phyloP scores from a whole-genome alignment of 2,888 invertebrate genomes.

The Lycocerus yunnanus region DNA sequence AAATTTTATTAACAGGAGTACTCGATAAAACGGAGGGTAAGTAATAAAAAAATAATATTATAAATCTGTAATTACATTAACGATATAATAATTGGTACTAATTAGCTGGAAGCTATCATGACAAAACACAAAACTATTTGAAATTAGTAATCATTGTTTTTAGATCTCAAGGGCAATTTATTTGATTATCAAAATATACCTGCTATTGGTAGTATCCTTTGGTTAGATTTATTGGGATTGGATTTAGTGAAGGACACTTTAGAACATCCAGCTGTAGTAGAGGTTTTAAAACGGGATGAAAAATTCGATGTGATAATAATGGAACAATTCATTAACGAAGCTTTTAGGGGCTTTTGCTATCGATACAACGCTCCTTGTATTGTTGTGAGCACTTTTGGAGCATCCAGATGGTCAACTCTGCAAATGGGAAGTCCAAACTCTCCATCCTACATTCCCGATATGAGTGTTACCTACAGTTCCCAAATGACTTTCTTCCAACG shows the following conservation, averaged over 20 bases:
- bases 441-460: slow-evolving; percentile 57
- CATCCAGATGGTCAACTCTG: slow-evolving; percentile 53
- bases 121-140: neutral
- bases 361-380: slow-evolving; percentile 44
- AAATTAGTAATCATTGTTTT: neutral
- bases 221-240: neutral
- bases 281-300: slow-evolving; percentile 37
- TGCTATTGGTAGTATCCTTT: neutral
- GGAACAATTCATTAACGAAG: slow-evolving; percentile 56
- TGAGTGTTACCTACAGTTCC: slow-evolving; percentile 31
- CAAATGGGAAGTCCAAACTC: slow-evolving; percentile 55
- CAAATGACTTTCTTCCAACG: slow-evolving; percentile 24
- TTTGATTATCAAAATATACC: neutral
- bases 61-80: slow-evolving; percentile 5
- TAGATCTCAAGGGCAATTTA: neutral
- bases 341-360: slow-evolving; percentile 48
- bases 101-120: too few species aligned
- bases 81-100: too few species aligned
- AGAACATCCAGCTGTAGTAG: slow-evolving; percentile 24
- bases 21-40: neutral
- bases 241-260: slow-evolving; percentile 13
- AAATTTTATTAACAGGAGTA: neutral
- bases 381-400: slow-evolving; percentile 46
- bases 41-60: too few species aligned
- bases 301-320: slow-evolving; percentile 48